phyloP scores from a whole-genome alignment of 64 coral and sea anemone genomes.

The Stichodactyla helianthus region DNA sequence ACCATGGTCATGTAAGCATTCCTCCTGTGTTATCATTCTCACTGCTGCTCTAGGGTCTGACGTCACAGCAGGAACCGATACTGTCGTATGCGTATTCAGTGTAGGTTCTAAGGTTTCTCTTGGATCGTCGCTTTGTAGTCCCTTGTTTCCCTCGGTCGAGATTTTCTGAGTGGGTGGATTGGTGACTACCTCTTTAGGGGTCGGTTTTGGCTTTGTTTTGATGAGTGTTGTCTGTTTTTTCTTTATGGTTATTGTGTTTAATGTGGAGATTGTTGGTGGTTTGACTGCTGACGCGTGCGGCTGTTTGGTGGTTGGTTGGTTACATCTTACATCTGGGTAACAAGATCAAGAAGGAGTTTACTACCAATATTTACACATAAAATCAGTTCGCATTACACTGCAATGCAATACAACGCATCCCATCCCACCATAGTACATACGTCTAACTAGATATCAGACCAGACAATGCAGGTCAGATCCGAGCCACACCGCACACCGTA shows the following conservation, averaged over 20 bases:
- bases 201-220: neutral
- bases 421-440: too few species aligned
- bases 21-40: neutral
- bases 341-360: neutral
- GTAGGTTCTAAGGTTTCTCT: slow-evolving; percentile 1
- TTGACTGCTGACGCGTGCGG: neutral
- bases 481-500: too few species aligned
- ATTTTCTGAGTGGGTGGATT: neutral
- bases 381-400: too few species aligned
- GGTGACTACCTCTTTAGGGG: neutral
- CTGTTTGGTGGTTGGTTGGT: neutral
- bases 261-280: neutral
- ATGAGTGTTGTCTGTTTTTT: neutral
- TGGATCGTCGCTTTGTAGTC: slow-evolving; percentile 18
- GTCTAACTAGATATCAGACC: too few species aligned
- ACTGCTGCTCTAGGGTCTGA: neutral
- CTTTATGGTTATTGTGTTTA: neutral
- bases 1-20: slow-evolving; percentile 22
- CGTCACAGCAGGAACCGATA: neutral
- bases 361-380: too few species aligned
- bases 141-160: neutral
- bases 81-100: neutral
- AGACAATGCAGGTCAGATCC: too few species aligned
- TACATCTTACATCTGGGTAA: neutral
- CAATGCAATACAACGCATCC: too few species aligned